Evolutionary conservation across 2,888 invertebrate genomes (phyloP), one percentile per base, ranked within the genome.

Genomic region (Eremobia ochroleuca): DNA sequence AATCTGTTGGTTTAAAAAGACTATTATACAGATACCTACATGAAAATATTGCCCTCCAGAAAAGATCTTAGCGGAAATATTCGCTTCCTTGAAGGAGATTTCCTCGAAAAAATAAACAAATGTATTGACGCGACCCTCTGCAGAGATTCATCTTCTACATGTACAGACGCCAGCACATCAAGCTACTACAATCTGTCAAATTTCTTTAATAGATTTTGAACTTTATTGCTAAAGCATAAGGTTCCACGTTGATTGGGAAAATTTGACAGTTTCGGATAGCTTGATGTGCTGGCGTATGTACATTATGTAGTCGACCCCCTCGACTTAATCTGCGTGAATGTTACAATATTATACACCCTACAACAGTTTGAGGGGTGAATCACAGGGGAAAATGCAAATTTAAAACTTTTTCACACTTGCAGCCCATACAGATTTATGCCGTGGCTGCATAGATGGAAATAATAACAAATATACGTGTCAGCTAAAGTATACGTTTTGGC

Each of bases 291-390:
- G n/a, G n/a, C n/a, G n/a, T n/a, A n/a, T n/a, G n/a, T 85, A 85
- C 73, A 83, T 83, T 83, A 79, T 79, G 80, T 79, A 83, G 72
- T 62, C 61, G 75, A 25, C 64, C 85, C 83, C 83, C 77, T 85
- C 83, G 81, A 84, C 75, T 84, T 85, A 85, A 84, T 84, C 85
- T 81, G 73, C 75, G 83, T 73, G 77, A 84, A 84, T 81, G 85
- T 81, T 85, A 81, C 73, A 85, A 84, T 85, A 81, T 81, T 77
- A 85, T 84, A 84, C 84, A 84, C 84, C 85, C 85, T 85, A 81
- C 81, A 70, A 84, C 73, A 69, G 81, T 75, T 70, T 77, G 74
- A 75, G 77, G 81, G 84, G 81, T 55, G 77, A 75, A 70, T 59
- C 59, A 34, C 62, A 70, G 70, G 64, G 55, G 64, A 73, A 75